Base-by-base conservation (phyloP, 2,797 vertebrate species). In the Sebastes steindachneri region DNA sequence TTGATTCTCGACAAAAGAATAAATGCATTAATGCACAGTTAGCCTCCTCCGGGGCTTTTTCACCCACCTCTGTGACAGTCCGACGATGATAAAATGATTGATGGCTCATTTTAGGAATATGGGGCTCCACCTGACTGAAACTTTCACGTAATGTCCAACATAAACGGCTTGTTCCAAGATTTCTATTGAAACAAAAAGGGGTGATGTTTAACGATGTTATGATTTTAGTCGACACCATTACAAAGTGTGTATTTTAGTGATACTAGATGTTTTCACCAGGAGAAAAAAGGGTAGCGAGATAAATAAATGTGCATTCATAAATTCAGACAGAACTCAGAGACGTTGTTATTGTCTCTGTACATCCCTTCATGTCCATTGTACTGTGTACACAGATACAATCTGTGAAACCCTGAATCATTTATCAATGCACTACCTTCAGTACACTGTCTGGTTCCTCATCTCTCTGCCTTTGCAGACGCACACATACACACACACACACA, bases 1-100 rank as follows among this genome's bases (percentile, higher is more conserved):
- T 93, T 85, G 77, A 89, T 87, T 82, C 74, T 85, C 72, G 79
- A 88, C 86, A 92, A 92, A 90, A 79, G 76, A 93, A 88, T 88
- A 85, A 86, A 87, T 86, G 84, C 79, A 83, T 89, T 86, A 88
- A 87, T 17, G 73, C 80, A 76, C 84, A 85, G 86, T 85, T 87
- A 82, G 75, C 71, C 63, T 83, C 77, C 64, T 80, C 45, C 25
- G 58, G 75, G 75, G 55, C 68, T 35, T 82, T 86, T 86, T 83
- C 63, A 72, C 77, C 77, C 64, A 64, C 79, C 63, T 74, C 60
- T 71, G 33, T 64, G 75, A 83, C 72, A 77, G 65, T 37, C 15
- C 14, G 37, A 86, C 80, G 78, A 76, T 75, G 74, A 83, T 68
- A 71, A 58, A 88, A 86, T 71, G 57, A 89, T 71, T 70, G 74